Evolutionary conservation across 2,797 vertebrate species (phyloP).

Genomic region (Masticophis lateralis): DNA sequence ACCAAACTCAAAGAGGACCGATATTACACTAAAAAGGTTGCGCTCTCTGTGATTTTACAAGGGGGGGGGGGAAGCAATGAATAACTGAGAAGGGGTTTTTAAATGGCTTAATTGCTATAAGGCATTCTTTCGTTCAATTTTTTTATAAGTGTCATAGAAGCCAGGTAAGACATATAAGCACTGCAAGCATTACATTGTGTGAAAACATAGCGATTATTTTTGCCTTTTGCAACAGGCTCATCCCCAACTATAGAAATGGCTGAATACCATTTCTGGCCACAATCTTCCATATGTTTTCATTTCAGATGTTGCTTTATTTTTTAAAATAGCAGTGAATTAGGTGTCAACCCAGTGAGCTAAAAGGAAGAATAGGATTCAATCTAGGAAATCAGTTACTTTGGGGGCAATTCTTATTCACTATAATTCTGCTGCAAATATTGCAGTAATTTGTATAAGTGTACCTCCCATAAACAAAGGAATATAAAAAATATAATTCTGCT

Average conservation of each 20-base stretch:
- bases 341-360: neutral
- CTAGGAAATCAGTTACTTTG: neutral
- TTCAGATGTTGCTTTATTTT: neutral
- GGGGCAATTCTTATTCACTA: neutral
- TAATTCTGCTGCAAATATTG: neutral
- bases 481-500: rapidly evolving
- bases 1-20: neutral
- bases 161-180: neutral
- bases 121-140: neutral
- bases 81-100: neutral
- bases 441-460: rapidly evolving
- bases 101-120: neutral
- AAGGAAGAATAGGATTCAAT: neutral
- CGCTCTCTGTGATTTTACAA: neutral
- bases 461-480: neutral
- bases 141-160: neutral
- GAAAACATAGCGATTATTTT: neutral
- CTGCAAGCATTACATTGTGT: neutral
- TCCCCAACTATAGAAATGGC: neutral
- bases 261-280: neutral
- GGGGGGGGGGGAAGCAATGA: neutral
- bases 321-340: neutral
- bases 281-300: neutral
- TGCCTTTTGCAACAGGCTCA: neutral
- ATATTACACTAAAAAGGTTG: neutral